Conservation (phyloP, 2,113 vertebrate genomes). For the Corvus moneduloides region DNA sequence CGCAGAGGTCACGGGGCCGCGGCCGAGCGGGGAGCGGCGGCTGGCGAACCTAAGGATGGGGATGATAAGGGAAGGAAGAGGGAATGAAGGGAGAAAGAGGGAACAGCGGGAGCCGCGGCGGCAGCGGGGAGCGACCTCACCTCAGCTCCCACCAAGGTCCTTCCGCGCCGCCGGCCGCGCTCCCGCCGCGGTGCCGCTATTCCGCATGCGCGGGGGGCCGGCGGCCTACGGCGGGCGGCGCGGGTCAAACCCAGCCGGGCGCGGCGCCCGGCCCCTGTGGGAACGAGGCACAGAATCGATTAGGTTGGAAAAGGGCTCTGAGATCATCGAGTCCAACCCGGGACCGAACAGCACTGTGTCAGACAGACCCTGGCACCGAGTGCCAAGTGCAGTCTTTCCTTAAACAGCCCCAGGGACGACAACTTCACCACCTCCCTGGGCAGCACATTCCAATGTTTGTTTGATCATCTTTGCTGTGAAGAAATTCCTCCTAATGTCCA, state of each 20-base stretch:
- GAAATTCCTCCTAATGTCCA: not conserved
- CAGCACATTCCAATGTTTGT: not conserved
- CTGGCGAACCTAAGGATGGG: too few species aligned
- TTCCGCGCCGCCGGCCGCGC: not conserved
- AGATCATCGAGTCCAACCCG: too few species aligned
- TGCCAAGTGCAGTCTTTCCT: too few species aligned
- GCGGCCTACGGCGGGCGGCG: not conserved
- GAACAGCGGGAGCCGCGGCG: too few species aligned
- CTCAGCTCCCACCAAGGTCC: not conserved
- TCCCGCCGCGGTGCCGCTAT: not conserved
- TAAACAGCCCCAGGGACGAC: not conserved
- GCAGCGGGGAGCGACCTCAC: not conserved
- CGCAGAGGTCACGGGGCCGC: not conserved
- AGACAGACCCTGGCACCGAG: not conserved
- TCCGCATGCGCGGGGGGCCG: not conserved
- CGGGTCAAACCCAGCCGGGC: not conserved
- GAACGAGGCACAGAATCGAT: accelerated
- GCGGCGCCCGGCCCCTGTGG: too few species aligned
- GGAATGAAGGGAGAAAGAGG: not conserved
- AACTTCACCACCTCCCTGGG: not conserved
- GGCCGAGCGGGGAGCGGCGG: not conserved
- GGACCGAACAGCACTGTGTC: not conserved
- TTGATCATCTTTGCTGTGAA: not conserved
- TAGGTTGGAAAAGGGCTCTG: accelerated
- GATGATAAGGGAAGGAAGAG: not conserved